These are phyloP conservation scores for Geotrupes spiniger DNA, from an alignment of 2,888 invertebrate species.

Conservation along the genomic window DNA sequence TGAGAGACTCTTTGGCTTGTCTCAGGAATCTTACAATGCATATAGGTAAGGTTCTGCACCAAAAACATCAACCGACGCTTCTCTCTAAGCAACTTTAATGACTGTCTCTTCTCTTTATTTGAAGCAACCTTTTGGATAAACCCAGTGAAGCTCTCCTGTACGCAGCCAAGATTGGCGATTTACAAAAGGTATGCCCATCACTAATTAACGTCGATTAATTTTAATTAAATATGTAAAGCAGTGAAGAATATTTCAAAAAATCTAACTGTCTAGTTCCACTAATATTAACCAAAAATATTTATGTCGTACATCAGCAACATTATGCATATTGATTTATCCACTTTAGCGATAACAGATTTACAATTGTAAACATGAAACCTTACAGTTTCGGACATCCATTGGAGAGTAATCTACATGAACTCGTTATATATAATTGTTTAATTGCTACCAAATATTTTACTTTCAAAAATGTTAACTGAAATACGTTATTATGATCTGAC, in stretches of 20 bases:
- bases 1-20: conserved; percentile 78
- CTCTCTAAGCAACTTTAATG: conserved; percentile 6
- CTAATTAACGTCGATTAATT: neutral
- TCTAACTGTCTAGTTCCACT: neutral
- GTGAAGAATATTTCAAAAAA: neutral
- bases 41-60: conserved; percentile 56
- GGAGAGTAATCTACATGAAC: no score
- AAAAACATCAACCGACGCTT: conserved; percentile 2
- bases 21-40: conserved; percentile 69
- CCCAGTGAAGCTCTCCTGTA: conserved; percentile 77
- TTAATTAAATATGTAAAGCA: conserved; percentile 8
- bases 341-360: no score
- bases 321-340: no score
- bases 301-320: no score
- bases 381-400: no score
- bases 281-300: no score
- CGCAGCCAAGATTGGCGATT: conserved; percentile 81
- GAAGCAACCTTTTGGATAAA: conserved; percentile 76
- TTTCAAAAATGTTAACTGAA: no score
- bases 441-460: no score
- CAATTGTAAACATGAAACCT: no score
- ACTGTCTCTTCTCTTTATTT: conserved; percentile 42
- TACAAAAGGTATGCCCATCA: conserved; percentile 63
- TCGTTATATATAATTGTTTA: no score
- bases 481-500: no score